Percentiles rank a stretch among this genome's conserved stretches.
These are phyloP conservation scores for Salvelinus namaycush DNA, from an alignment of 2,113 vertebrate species.

Conservation along the genomic window DNA sequence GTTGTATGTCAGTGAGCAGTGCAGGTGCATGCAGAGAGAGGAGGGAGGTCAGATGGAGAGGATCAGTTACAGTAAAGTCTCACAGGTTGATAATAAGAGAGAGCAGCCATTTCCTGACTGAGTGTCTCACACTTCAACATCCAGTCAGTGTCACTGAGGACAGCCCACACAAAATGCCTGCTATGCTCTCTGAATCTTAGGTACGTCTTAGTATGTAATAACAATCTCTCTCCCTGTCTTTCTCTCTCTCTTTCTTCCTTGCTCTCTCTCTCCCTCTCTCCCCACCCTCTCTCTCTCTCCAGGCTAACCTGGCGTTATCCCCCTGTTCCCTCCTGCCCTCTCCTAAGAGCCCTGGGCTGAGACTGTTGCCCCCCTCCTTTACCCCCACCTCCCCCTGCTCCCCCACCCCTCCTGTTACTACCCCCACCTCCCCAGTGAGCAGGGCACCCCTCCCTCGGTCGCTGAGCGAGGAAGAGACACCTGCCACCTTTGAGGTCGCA, in stretches of 20 bases:
- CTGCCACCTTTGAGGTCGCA: not conserved
- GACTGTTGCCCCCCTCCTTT: not conserved
- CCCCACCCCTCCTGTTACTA: not conserved
- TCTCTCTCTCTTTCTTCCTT: conserved; percentile 3
- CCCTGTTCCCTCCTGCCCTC: not conserved
- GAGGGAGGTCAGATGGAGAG: not conserved
- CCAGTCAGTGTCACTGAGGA: too few species aligned
- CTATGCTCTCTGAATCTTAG: not conserved
- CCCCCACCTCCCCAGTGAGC: not conserved
- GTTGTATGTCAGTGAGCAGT: not conserved
- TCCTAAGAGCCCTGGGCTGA: conserved; percentile 12
- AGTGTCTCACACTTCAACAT: not conserved
- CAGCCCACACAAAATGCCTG: not conserved
- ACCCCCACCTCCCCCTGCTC: not conserved
- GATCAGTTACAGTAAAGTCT: not conserved
- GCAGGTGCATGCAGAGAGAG: not conserved
- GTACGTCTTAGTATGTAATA: not conserved
- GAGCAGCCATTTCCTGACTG: not conserved
- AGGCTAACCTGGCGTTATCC: conserved; percentile 2
- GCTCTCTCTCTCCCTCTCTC: not conserved
- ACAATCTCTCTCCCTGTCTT: not conserved
- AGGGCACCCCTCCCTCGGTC: too few species aligned
- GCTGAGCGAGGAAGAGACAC: not conserved
- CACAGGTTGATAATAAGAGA: not conserved
- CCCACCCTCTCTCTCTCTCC: not conserved